A percentile compares a stretch with the other conserved stretches of the same genome.
These are phyloP conservation scores for Eupithecia pulchellata DNA, from an alignment of 2,888 invertebrate species.

Conservation along the genomic window DNA sequence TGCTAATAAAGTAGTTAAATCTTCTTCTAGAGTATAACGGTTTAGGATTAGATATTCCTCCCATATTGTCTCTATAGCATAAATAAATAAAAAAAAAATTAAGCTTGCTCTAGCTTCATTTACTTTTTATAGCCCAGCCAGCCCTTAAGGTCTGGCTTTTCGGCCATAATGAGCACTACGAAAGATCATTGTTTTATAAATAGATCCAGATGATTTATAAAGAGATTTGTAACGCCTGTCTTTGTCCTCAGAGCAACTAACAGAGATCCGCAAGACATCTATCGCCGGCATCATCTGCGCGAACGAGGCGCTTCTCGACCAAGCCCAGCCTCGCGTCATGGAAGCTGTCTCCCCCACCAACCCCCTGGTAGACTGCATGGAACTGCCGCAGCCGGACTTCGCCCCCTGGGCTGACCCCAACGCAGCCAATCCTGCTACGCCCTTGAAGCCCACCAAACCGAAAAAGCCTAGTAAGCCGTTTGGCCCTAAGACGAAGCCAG, in stretches of 20 bases:
- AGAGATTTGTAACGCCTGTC: neutral
- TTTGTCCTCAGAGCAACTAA: conserved; percentile 88
- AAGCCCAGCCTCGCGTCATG: conserved; percentile 90
- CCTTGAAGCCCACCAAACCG: conserved; percentile 18
- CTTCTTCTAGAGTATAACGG: no score
- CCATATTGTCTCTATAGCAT: no score
- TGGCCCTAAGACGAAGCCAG: neutral
- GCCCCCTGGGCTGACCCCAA: conserved; percentile 82
- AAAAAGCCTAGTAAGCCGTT: conserved; percentile 12
- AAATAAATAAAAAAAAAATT: no score
- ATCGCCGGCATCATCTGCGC: conserved; percentile 91
- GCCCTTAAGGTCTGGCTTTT: no score
- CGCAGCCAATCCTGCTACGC: neutral
- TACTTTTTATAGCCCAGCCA: no score
- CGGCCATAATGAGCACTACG: no score
- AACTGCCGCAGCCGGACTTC: conserved; percentile 85
- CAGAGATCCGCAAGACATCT: conserved; percentile 91
- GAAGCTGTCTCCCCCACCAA: conserved; percentile 85
- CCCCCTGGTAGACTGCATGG: conserved; percentile 87
- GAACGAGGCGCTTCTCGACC: conserved; percentile 88
- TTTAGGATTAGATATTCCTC: no score
- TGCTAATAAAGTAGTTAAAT: no score
- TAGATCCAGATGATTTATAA: no score
- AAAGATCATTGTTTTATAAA: no score
- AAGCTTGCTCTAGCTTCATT: no score